Evolutionary conservation across 2,797 vertebrate species (phyloP).

Genomic region (Hylomyscus alleni): DNA sequence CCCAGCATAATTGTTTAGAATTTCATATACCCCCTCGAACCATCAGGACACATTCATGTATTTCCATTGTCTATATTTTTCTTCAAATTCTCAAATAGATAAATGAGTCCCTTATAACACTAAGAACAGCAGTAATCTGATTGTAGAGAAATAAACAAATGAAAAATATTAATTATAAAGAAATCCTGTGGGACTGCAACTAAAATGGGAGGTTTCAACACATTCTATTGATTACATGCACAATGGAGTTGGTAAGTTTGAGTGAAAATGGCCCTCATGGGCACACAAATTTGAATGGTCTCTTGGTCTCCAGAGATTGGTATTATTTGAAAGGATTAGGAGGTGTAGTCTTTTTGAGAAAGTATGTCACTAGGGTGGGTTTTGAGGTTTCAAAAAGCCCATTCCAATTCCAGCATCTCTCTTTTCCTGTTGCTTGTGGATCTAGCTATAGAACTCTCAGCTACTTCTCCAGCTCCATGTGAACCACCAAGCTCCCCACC

Average conservation of each 20-base stretch:
- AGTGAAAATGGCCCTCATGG: background rate
- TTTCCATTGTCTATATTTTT: constrained; percentile 30
- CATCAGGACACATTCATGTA: background rate
- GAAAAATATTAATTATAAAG: constrained; percentile 34
- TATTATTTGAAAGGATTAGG: background rate
- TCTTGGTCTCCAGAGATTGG: no score
- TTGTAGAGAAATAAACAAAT: constrained; percentile 37
- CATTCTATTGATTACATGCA: constrained; percentile 17
- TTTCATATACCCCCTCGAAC: background rate
- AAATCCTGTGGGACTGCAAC: constrained; percentile 28
- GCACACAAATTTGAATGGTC: background rate
- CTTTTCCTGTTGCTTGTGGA: background rate
- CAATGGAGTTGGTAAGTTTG: constrained; percentile 24
- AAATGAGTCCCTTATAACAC: constrained; percentile 42
- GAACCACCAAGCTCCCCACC: no score
- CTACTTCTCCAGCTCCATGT: background rate
- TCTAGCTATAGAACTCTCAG: no score
- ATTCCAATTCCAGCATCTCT: background rate
- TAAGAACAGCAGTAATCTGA: background rate
- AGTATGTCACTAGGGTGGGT: background rate
- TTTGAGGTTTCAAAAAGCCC: background rate
- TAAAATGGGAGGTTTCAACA: constrained; percentile 32
- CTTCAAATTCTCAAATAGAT: constrained; percentile 48
- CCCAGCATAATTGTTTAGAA: background rate
- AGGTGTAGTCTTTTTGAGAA: background rate